These are phyloP conservation scores for Nothoprocta perdicaria DNA, from an alignment of 2,113 vertebrate species.

Conservation along the genomic window DNA sequence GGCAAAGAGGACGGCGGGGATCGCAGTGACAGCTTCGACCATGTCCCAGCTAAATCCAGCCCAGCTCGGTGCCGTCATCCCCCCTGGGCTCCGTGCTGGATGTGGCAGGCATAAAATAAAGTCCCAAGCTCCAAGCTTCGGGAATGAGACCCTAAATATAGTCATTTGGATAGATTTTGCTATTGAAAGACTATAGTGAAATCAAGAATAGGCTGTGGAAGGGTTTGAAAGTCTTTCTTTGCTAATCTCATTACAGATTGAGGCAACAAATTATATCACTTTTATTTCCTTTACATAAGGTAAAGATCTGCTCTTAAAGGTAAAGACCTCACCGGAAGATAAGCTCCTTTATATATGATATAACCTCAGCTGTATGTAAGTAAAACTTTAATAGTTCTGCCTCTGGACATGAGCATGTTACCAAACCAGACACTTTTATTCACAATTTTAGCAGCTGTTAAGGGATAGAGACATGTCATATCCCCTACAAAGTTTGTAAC, in stretches of 20 bases:
- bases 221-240: neutral
- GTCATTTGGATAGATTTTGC: neutral
- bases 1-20: neutral
- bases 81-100: neutral
- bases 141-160: neutral
- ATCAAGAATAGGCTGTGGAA: neutral
- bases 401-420: neutral
- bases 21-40: neutral
- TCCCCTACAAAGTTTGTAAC: neutral
- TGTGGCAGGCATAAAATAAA: neutral
- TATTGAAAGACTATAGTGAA: neutral
- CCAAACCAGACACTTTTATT: neutral
- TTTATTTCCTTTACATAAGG: neutral
- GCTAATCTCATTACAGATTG: constrained; percentile 14
- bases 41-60: neutral
- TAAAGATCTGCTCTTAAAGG: constrained; percentile 33
- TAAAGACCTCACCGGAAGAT: constrained; percentile 22
- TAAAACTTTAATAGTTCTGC: neutral
- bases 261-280: constrained; percentile 7
- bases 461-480: neutral
- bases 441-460: neutral
- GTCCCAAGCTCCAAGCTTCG: neutral
- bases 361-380: neutral
- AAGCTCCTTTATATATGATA: neutral
- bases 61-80: neutral